Evolutionary conservation across 1,140 invertebrate species (phyloP).

Genomic region (Hylyphantes graminicola): DNA sequence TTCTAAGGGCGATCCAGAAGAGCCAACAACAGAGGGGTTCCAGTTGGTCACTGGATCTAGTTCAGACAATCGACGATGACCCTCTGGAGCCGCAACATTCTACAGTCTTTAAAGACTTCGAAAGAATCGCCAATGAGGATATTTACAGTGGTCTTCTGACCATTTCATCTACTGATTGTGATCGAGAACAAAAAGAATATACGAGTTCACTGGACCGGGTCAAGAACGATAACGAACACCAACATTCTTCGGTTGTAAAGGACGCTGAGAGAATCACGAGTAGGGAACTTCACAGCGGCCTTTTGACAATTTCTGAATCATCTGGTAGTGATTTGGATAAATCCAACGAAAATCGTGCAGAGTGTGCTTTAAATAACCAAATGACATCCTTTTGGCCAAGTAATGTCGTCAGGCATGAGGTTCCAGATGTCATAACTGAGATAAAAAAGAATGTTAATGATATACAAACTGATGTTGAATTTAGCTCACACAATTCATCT

Average conservation of each 20-base stretch:
- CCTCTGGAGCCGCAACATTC: background rate
- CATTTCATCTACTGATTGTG: too few species aligned
- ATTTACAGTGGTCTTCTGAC: background rate
- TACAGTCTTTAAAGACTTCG: too few species aligned
- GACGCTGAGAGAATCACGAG: background rate
- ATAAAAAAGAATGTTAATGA: too few species aligned
- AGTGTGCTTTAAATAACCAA: background rate
- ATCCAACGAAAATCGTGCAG: background rate
- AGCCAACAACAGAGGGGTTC: slow-evolving; percentile 44
- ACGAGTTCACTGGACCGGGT: too few species aligned
- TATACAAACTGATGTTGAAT: too few species aligned
- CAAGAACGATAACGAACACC: too few species aligned
- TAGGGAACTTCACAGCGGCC: background rate
- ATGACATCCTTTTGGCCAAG: background rate
- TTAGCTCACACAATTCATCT: too few species aligned
- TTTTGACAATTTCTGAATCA: too few species aligned
- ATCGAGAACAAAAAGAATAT: too few species aligned
- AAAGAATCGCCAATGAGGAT: too few species aligned
- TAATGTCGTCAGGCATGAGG: background rate
- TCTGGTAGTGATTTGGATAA: background rate
- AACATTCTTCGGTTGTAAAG: background rate
- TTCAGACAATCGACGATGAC: background rate
- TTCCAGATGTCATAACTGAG: too few species aligned
- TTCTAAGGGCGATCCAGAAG: slow-evolving; percentile 51
- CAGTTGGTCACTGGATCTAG: slow-evolving; percentile 20